Evolutionary conservation across 1,140 invertebrate genomes (phyloP), one percentile per base, ranked within the genome.

Genomic region (Chymomyza costata): DNA sequence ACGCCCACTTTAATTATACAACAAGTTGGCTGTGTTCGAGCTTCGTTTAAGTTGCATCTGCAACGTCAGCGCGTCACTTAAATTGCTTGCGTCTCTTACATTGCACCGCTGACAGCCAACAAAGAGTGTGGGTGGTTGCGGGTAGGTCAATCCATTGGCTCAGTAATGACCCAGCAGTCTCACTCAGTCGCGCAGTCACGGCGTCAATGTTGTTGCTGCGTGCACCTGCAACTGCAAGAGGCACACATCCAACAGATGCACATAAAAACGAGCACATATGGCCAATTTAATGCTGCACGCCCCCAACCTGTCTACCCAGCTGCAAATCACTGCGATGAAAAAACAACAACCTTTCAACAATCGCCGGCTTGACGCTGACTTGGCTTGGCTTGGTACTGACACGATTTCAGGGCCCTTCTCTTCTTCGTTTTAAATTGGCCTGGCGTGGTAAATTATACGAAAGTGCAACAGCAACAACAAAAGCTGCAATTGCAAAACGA

Each of bases 221-320:
- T 25, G 39, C 45, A 37, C 8, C 46, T 57, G 62, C 67, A 71
- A 38, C 65, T 53, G 52, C 51, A 53, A 37, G 41, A 21, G 40
- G 13, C 32, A 43, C 19, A 48, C 28, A 46, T 21, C 39, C 37
- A 49, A 39, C 11, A 15, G 17, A 46, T n/a, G 8, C 30, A 3
- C n/a, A 39, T 11, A 32, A n/a, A 21, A 6, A 46, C 10, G 18
- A 34, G 3, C 32, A 3, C 21, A 34, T 39, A 48, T 65, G 54
- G 52, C 39, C 67, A 78, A 78, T 78, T 78, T 78, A 59, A 39
- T 53, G 34, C 58, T 63, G 49, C 30, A 68, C 70, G 52, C 58
- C 8, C n/a, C 3, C 32, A n/a, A 34, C 32, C 32, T 34, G 32
- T 28, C 25, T 28, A 28, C 32, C 67, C 73, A 56, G 73, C 63